phyloP scores from a whole-genome alignment of 2,888 invertebrate genomes.

The Thysanoteuthis rhombus region DNA sequence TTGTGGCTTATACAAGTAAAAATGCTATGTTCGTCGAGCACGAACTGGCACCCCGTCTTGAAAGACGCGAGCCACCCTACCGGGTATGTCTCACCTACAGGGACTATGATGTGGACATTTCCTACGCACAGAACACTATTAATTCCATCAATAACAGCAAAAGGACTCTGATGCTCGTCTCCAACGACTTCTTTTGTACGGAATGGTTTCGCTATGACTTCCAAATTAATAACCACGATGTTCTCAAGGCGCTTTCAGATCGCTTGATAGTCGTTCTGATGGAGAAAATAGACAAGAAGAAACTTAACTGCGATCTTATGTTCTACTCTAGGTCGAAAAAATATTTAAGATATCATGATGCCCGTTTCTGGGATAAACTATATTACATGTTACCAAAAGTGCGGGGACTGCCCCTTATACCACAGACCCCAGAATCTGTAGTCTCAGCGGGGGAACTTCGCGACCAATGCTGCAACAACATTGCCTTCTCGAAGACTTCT shows the following conservation, averaged over 20 bases:
- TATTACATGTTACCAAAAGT: slow-evolving; percentile 80
- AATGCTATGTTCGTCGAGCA: slow-evolving; percentile 88
- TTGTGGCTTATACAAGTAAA: slow-evolving; percentile 81
- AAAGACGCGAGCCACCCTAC: slow-evolving; percentile 83
- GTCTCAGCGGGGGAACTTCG: slow-evolving; percentile 25
- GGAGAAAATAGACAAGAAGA: slow-evolving; percentile 84
- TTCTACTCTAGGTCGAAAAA: slow-evolving; percentile 87
- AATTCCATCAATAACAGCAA: slow-evolving; percentile 86
- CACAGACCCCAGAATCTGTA: slow-evolving; percentile 26
- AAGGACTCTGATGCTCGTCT: slow-evolving; percentile 86
- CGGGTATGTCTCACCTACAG: slow-evolving; percentile 50
- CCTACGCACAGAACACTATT: slow-evolving; percentile 85
- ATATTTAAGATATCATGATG: slow-evolving; percentile 86
- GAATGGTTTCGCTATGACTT: slow-evolving; percentile 92
- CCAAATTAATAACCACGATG: slow-evolving; percentile 85
- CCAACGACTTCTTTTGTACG: slow-evolving; percentile 87
- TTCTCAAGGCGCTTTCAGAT: slow-evolving; percentile 78
- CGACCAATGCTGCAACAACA: slow-evolving; percentile 28
- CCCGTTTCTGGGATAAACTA: slow-evolving; percentile 92
- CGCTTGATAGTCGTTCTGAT: slow-evolving; percentile 84
- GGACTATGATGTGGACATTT: slow-evolving; percentile 56
- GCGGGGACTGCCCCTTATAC: slow-evolving; percentile 25
- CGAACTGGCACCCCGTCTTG: slow-evolving; percentile 83
- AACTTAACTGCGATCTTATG: slow-evolving; percentile 86
- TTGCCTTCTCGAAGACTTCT: slow-evolving; percentile 31